These are phyloP conservation scores for Sparus aurata DNA, from an alignment of 2,797 vertebrate genomes.

Conservation along the genomic window DNA sequence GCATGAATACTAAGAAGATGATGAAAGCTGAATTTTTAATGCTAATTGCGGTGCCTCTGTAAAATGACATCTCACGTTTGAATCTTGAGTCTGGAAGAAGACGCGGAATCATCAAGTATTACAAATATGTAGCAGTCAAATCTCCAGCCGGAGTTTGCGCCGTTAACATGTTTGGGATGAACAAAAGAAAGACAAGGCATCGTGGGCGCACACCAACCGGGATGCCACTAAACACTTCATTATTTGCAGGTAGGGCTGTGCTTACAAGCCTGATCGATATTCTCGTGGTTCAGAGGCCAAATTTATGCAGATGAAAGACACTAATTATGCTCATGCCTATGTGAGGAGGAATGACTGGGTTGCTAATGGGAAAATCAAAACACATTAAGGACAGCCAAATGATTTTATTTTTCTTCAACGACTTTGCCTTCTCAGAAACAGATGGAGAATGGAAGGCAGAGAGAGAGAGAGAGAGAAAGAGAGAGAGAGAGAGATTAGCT, in stretches of 20 bases:
- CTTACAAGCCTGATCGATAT: conserved; percentile 69
- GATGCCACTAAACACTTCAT: conserved; percentile 33
- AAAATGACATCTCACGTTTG: conserved; percentile 5
- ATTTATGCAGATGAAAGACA: conserved; percentile 83
- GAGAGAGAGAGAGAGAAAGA: conserved; percentile 16
- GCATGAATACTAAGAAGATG: conserved; percentile 31
- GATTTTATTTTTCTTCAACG: conserved; percentile 78
- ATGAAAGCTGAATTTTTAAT: conserved; percentile 31
- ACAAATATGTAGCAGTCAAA: not conserved
- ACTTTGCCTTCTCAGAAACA: conserved; percentile 71
- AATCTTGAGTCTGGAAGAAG: not conserved
- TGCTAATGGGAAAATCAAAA: conserved; percentile 87
- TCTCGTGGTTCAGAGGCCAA: conserved; percentile 72
- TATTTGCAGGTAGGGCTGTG: conserved; percentile 48
- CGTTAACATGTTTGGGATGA: conserved; percentile 57
- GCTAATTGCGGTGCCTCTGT: conserved; percentile 2
- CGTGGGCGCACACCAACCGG: conserved; percentile 28
- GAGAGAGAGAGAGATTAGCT: conserved; percentile 38
- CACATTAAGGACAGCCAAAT: conserved; percentile 82
- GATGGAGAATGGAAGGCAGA: conserved; percentile 61
- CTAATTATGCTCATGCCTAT: conserved; percentile 80
- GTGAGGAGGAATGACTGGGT: conserved; percentile 78
- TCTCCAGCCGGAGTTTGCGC: not conserved
- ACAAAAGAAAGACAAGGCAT: conserved; percentile 24
- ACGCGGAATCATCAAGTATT: not conserved